phyloP scores from a whole-genome alignment of 2,888 invertebrate genomes.

The Troides oblongomaculatus region DNA sequence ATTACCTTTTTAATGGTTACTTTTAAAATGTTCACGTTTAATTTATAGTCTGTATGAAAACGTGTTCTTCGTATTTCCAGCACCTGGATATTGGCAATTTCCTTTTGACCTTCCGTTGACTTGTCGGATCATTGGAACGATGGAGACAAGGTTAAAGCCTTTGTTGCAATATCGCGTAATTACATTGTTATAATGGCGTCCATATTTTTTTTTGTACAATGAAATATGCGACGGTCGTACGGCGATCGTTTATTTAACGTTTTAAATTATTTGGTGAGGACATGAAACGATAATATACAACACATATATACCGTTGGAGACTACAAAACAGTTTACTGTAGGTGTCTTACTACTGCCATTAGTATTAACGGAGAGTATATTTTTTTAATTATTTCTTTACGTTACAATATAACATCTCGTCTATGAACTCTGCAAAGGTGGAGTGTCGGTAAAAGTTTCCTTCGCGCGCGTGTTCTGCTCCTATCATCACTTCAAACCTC shows the following conservation, averaged over 20 bases:
- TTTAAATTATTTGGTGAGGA: no score
- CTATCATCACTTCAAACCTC: conserved; percentile 51
- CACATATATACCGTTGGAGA: no score
- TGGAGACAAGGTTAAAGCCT: conserved; percentile 14
- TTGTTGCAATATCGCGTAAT: conserved; percentile 8
- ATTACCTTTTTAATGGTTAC: background rate
- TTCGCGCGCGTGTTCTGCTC: conserved; percentile 66
- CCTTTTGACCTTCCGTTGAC: conserved; percentile 10
- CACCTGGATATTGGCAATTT: conserved; percentile 19
- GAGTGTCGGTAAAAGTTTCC: conserved; percentile 53
- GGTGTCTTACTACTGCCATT: no score
- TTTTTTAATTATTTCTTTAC: no score
- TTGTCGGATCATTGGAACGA: conserved; percentile 4
- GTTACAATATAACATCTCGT: no score
- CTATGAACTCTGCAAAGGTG: no score
- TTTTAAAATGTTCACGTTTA: background rate
- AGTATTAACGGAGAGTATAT: no score
- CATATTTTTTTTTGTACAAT: background rate
- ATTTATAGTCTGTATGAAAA: background rate
- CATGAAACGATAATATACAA: no score
- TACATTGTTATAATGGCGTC: background rate
- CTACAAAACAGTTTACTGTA: no score
- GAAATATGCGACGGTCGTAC: no score
- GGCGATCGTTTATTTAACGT: no score
- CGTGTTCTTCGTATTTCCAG: background rate